Percentiles rank a stretch among this genome's conserved stretches.
phyloP scores from a whole-genome alignment of 2,797 vertebrate genomes.

The Gymnothorax javanicus region DNA sequence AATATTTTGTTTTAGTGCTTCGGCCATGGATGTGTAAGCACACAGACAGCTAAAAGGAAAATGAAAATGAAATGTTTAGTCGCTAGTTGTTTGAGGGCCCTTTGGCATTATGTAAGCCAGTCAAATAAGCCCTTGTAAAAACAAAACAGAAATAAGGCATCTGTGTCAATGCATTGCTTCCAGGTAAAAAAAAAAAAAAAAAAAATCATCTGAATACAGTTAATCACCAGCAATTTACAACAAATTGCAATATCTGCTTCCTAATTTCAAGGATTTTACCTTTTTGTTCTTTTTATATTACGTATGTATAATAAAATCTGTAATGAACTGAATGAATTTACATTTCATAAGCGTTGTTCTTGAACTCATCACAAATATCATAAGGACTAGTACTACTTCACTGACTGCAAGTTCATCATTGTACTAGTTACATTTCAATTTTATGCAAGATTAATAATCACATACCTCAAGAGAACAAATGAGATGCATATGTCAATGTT shows the following conservation, averaged over 20 bases:
- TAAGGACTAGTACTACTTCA: neutral
- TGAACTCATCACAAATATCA: neutral
- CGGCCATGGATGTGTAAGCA: neutral
- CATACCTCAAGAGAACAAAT: slow-evolving; percentile 23
- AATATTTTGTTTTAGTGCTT: neutral
- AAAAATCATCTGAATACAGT: neutral
- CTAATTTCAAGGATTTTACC: neutral
- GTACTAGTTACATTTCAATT: neutral
- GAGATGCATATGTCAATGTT: slow-evolving; percentile 8
- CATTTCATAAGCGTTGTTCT: neutral
- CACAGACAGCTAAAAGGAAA: slow-evolving; percentile 17
- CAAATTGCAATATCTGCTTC: neutral
- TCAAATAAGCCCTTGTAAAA: neutral
- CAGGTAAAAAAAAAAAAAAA: neutral
- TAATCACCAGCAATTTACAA: neutral
- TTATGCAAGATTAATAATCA: neutral
- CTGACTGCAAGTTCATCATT: neutral
- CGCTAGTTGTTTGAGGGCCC: neutral
- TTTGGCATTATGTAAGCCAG: neutral
- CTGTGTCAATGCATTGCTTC: neutral
- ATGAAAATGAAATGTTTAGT: neutral
- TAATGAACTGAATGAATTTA: too few relatives aligned
- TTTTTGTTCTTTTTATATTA: neutral
- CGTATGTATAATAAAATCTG: neutral
- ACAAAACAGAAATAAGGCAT: neutral